A percentile compares a stretch with the other conserved stretches of the same genome.
These are phyloP conservation scores for Peromyscus melanophrys DNA, from an alignment of 2,797 vertebrate species.

Conservation along the genomic window DNA sequence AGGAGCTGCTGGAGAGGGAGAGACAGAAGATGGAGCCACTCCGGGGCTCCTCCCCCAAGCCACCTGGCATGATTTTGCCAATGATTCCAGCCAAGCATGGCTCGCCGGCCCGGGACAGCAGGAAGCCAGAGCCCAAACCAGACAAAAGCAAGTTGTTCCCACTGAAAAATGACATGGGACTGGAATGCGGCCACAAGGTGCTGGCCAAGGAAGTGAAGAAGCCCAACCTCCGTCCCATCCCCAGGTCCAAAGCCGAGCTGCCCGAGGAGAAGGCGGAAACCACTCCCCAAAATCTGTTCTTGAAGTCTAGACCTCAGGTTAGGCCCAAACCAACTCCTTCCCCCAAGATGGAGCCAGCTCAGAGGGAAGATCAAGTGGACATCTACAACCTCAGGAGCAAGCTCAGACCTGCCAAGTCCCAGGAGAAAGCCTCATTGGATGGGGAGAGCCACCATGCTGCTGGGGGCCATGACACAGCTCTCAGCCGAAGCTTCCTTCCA, in stretches of 20 bases:
- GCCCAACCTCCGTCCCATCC: slow-evolving; percentile 96
- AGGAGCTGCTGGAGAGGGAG: slow-evolving; percentile 92
- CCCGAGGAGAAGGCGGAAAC: slow-evolving; percentile 91
- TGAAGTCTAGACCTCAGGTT: slow-evolving; percentile 95
- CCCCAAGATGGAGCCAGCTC: slow-evolving; percentile 91
- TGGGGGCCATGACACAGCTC: slow-evolving; percentile 74
- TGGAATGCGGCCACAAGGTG: slow-evolving; percentile 98
- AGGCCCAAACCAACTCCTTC: slow-evolving; percentile 94
- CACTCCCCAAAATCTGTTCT: slow-evolving; percentile 88
- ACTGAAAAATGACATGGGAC: slow-evolving; percentile 97
- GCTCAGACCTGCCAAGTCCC: slow-evolving; percentile 94
- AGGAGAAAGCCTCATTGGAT: slow-evolving; percentile 88
- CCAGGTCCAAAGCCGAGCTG: slow-evolving; percentile 93
- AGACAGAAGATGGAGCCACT: slow-evolving; percentile 90
- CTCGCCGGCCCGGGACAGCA: slow-evolving; percentile 91
- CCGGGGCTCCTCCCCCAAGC: slow-evolving; percentile 94
- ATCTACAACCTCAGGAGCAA: slow-evolving; percentile 97
- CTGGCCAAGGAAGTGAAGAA: slow-evolving; percentile 97
- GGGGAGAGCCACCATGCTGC: slow-evolving; percentile 87
- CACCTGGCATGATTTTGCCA: slow-evolving; percentile 93
- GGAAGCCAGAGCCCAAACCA: slow-evolving; percentile 92
- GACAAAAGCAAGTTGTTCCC: slow-evolving; percentile 96
- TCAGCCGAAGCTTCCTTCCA: slow-evolving; percentile 81
- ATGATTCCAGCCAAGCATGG: slow-evolving; percentile 92
- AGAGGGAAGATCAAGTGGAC: slow-evolving; percentile 94